Conservation (phyloP, 2,888 invertebrate species). For the Xestia sexstrigata region DNA sequence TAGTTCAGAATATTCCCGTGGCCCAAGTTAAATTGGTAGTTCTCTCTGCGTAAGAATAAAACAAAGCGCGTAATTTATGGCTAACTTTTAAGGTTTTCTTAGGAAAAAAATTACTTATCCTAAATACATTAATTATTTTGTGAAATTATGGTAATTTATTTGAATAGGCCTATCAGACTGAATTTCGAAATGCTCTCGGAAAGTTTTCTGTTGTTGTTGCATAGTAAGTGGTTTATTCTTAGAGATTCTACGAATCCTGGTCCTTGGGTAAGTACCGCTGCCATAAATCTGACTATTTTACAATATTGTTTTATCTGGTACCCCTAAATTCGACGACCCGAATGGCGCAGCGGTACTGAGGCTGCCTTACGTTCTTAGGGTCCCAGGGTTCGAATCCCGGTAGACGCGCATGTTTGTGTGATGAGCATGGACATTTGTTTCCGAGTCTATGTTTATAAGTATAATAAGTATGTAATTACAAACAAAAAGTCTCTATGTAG, state of each 20-base stretch:
- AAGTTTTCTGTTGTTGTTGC: constrained; percentile 26
- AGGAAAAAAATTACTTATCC: constrained; percentile 32
- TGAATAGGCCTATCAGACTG: constrained; percentile 26
- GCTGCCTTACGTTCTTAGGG: no score
- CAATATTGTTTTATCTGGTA: not conserved
- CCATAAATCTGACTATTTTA: not conserved
- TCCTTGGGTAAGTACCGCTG: not conserved
- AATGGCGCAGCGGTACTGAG: no score
- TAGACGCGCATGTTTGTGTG: no score
- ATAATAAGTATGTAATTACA: no score
- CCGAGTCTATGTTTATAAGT: no score
- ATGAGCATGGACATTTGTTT: no score
- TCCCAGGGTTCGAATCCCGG: no score
- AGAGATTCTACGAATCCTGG: not conserved
- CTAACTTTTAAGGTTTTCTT: constrained; percentile 29
- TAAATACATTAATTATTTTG: constrained; percentile 46
- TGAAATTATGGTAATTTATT: constrained; percentile 42
- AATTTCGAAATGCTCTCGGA: constrained; percentile 14
- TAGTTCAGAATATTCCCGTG: constrained; percentile 4
- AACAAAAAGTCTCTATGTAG: no score
- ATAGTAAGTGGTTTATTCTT: constrained; percentile 19
- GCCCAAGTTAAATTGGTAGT: not conserved
- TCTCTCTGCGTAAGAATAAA: constrained; percentile 5
- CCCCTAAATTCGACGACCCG: no score
- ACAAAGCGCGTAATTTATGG: constrained; percentile 50